Percentiles rank a stretch among this genome's conserved stretches.
These are phyloP conservation scores for Habropoda laboriosa DNA, from an alignment of 1,140 invertebrate genomes.

Conservation along the genomic window DNA sequence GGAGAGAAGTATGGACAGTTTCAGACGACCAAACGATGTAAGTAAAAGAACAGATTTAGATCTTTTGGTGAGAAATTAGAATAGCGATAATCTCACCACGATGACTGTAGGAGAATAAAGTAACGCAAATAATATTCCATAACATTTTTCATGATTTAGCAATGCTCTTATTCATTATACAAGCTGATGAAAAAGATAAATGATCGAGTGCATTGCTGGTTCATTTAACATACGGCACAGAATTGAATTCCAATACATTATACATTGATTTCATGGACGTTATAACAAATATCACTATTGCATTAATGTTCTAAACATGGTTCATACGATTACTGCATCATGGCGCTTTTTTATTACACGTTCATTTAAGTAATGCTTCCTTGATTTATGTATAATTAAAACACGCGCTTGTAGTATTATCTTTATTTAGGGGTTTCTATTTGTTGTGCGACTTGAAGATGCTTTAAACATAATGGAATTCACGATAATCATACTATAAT, in stretches of 20 bases:
- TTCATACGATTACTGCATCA: background rate
- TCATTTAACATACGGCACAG: too few species aligned
- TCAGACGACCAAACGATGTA: conserved; percentile 90
- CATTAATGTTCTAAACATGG: background rate
- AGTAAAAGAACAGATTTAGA: conserved; percentile 77
- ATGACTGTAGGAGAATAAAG: background rate
- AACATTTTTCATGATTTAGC: too few species aligned
- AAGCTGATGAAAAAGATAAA: too few species aligned
- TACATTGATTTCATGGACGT: background rate
- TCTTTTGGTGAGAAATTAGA: background rate
- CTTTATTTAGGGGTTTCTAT: background rate
- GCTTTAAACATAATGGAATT: background rate
- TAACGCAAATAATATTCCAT: background rate
- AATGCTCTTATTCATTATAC: too few species aligned
- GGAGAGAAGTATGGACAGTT: conserved; percentile 93
- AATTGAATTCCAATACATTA: background rate
- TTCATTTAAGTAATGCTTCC: conserved; percentile 28
- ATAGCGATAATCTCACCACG: background rate
- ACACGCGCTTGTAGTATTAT: background rate
- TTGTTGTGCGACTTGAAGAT: background rate
- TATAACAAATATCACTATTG: background rate
- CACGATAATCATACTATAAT: background rate
- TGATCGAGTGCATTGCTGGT: too few species aligned
- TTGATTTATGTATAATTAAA: conserved; percentile 5
- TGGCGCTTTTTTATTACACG: conserved; percentile 19